Evolutionary conservation across 2,888 invertebrate genomes (phyloP).

Genomic region (Phengaris arion): DNA sequence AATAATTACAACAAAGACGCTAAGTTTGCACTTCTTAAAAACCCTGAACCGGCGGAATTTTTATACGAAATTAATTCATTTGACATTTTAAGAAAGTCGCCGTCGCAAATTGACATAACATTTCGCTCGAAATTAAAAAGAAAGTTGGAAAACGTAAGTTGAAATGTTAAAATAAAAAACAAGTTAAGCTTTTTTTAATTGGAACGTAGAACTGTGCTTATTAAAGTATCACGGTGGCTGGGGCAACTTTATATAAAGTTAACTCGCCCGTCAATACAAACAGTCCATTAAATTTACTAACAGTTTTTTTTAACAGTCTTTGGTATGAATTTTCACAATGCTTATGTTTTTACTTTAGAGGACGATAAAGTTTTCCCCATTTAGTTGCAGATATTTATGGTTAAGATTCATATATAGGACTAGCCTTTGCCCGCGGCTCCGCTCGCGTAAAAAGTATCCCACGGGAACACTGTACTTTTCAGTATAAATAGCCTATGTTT

Average conservation of each 20-base stretch:
- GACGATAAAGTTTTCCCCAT: no score
- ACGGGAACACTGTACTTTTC: no score
- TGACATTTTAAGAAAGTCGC: constrained; percentile 17
- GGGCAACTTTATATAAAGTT: constrained; percentile 35
- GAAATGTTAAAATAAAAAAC: constrained; percentile 17
- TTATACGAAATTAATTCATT: constrained; percentile 15
- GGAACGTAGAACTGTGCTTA: constrained; percentile 35
- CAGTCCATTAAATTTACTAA: constrained; percentile 32
- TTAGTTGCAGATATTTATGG: no score
- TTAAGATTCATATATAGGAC: no score
- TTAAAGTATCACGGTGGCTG: constrained; percentile 37
- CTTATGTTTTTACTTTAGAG: background rate
- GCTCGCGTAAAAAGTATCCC: no score
- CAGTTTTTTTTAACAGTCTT: constrained; percentile 17
- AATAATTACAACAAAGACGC: constrained; percentile 5
- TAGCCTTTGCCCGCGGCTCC: no score
- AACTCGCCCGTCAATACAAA: constrained; percentile 35
- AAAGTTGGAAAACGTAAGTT: constrained; percentile 14
- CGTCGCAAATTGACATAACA: constrained; percentile 25
- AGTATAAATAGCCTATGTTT: no score
- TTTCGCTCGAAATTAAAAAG: constrained; percentile 15
- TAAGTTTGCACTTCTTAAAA: background rate
- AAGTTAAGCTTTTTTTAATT: constrained; percentile 28
- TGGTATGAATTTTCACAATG: background rate
- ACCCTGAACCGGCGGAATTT: background rate